These are phyloP conservation scores for Acholoe squamosa DNA, from an alignment of 2,888 invertebrate species.

Conservation along the genomic window DNA sequence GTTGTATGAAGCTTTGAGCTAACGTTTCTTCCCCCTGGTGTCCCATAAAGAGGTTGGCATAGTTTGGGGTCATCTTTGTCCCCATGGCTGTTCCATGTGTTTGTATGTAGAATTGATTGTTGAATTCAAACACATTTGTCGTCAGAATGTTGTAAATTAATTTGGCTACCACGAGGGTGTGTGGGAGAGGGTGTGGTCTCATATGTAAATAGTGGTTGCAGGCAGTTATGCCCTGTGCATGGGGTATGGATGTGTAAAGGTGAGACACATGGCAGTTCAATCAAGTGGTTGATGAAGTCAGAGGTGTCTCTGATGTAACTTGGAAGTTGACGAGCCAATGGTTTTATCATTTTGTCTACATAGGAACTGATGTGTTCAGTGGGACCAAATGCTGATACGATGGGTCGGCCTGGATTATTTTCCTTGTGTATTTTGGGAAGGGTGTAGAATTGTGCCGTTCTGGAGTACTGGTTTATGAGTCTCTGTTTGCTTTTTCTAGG, in stretches of 20 bases:
- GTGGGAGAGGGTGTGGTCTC: not conserved
- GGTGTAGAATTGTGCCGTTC: no score
- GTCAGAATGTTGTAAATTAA: not conserved
- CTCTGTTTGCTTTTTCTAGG: not conserved
- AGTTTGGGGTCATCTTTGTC: no score
- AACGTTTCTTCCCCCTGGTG: not conserved
- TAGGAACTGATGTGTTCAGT: no score
- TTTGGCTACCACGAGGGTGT: not conserved
- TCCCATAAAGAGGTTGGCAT: slow-evolving; percentile 38
- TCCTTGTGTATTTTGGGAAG: not conserved
- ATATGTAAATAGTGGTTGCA: not conserved
- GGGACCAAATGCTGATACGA: slow-evolving; percentile 9
- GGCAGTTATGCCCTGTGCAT: no score
- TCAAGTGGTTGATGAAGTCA: not conserved
- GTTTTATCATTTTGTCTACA: not conserved
- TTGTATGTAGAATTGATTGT: not conserved
- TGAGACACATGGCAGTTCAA: not conserved
- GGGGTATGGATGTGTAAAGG: slow-evolving; percentile 25
- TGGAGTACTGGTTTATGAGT: not conserved
- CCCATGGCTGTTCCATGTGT: no score
- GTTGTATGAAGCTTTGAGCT: not conserved
- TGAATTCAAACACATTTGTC: not conserved
- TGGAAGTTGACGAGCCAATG: not conserved
- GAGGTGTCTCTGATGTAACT: slow-evolving; percentile 31
- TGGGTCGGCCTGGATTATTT: no score